A percentile compares a stretch with the other conserved stretches of the same genome.
phyloP scores from a whole-genome alignment of 2,888 invertebrate species.

The Latheticus oryzae region DNA sequence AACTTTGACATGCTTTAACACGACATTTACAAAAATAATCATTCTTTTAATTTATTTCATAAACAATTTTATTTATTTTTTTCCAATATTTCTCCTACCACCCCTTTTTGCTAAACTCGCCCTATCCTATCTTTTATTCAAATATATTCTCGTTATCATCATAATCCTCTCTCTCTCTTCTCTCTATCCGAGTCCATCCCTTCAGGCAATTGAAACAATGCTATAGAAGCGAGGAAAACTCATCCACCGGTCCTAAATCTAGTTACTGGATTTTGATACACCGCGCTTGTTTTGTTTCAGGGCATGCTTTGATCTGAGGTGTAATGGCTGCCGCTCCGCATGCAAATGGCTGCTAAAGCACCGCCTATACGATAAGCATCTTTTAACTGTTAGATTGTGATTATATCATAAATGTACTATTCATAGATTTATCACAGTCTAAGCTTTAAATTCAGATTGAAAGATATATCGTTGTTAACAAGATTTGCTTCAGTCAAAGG shows the following conservation, averaged over 20 bases:
- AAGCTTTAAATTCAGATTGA: conserved; percentile 43
- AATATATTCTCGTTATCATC: too few relatives aligned
- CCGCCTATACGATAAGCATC: conserved; percentile 49
- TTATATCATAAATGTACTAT: conserved; percentile 14
- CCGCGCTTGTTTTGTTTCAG: conserved; percentile 55
- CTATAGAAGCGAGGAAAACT: conserved; percentile 54
- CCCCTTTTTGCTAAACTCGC: too few relatives aligned
- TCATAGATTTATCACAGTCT: conserved; percentile 42
- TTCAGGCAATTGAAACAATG: too few relatives aligned
- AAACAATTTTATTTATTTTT: too few relatives aligned
- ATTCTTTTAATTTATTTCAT: too few relatives aligned
- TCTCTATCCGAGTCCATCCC: too few relatives aligned
- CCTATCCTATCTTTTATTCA: too few relatives aligned
- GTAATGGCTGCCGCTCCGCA: conserved; percentile 63
- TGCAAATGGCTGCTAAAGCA: conserved; percentile 62
- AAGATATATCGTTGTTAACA: conserved; percentile 47
- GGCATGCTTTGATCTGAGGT: conserved; percentile 62
- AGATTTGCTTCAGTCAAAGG: conserved; percentile 46
- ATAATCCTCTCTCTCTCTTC: too few relatives aligned
- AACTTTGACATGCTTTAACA: too few relatives aligned
- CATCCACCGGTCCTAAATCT: conserved; percentile 61
- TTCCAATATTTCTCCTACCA: too few relatives aligned
- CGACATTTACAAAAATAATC: too few relatives aligned
- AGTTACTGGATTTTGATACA: conserved; percentile 57
- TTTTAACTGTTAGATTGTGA: conserved; percentile 43